Percentiles rank a stretch among this genome's conserved stretches.
Evolutionary conservation across 2,113 vertebrate genomes (phyloP).

Genomic region (Marcusenius ussheri): DNA sequence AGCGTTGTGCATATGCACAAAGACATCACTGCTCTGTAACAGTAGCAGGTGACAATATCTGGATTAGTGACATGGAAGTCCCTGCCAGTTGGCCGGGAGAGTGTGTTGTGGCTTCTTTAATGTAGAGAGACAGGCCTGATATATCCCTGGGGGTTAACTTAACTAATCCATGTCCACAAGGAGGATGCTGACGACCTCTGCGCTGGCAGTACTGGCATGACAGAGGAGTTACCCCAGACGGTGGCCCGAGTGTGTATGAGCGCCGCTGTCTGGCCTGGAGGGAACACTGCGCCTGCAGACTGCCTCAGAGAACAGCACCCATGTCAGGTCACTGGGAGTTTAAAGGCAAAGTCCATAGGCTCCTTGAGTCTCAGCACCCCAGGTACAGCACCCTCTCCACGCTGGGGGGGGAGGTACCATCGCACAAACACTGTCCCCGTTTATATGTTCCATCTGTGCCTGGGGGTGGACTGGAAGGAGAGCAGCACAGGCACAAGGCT

Average conservation of each 20-base stretch:
- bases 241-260: slow-evolving; percentile 25
- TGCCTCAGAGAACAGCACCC: slow-evolving; percentile 47
- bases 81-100: not conserved
- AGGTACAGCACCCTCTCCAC: not conserved
- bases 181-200: not conserved
- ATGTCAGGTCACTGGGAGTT: slow-evolving; percentile 52
- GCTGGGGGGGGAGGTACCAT: not conserved
- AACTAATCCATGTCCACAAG: not conserved
- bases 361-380: not conserved
- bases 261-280: slow-evolving; percentile 39
- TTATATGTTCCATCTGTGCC: not conserved
- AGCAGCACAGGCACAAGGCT: not conserved
- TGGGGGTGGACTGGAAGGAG: not conserved
- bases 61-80: not conserved
- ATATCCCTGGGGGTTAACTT: not conserved
- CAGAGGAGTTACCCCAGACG: not conserved
- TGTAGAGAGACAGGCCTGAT: not conserved
- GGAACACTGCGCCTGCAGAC: slow-evolving; percentile 33
- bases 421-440: not conserved
- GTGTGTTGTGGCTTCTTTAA: not conserved
- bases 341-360: slow-evolving; percentile 21
- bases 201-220: not conserved
- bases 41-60: not conserved
- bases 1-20: not conserved
- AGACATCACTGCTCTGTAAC: not conserved